phyloP scores from a whole-genome alignment of 2,888 invertebrate species.

The Torymus auratus region DNA sequence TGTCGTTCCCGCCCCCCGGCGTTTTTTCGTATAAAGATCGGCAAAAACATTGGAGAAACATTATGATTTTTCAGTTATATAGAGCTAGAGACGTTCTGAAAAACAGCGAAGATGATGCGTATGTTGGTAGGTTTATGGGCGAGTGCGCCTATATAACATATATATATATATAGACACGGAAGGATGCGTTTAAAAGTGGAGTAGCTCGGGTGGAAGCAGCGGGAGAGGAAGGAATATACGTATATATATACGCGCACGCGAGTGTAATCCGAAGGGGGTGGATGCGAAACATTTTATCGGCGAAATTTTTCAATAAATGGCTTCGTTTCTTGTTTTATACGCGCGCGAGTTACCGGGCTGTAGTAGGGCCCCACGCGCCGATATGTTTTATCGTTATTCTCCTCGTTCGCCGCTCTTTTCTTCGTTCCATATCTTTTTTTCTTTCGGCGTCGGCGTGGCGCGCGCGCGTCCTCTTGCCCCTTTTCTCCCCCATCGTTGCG shows the following conservation, averaged over 20 bases:
- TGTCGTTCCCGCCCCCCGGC: too few relatives aligned
- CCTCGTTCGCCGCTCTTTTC: neutral
- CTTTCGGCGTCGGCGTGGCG: too few relatives aligned
- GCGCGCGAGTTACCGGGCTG: neutral
- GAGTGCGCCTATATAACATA: neutral
- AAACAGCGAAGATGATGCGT: neutral
- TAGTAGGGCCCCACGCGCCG: neutral
- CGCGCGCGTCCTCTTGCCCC: too few relatives aligned
- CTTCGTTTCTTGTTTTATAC: conserved; percentile 42
- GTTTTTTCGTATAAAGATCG: too few relatives aligned
- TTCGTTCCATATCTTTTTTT: neutral
- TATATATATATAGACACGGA: neutral
- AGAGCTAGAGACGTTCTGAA: too few relatives aligned
- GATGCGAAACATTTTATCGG: conserved; percentile 44
- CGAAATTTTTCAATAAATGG: conserved; percentile 53
- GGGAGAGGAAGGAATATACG: neutral
- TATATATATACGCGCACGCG: too few relatives aligned
- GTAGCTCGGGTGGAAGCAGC: conserved; percentile 11
- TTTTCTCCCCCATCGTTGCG: too few relatives aligned
- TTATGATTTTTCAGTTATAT: too few relatives aligned
- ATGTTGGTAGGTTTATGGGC: neutral
- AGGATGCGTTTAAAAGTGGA: conserved; percentile 4
- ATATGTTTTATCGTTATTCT: conserved; percentile 18
- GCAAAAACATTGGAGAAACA: too few relatives aligned
- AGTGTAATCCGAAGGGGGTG: neutral